These are phyloP conservation scores for Sphaerodactylus townsendi DNA, from an alignment of 2,113 vertebrate species.

Conservation along the genomic window DNA sequence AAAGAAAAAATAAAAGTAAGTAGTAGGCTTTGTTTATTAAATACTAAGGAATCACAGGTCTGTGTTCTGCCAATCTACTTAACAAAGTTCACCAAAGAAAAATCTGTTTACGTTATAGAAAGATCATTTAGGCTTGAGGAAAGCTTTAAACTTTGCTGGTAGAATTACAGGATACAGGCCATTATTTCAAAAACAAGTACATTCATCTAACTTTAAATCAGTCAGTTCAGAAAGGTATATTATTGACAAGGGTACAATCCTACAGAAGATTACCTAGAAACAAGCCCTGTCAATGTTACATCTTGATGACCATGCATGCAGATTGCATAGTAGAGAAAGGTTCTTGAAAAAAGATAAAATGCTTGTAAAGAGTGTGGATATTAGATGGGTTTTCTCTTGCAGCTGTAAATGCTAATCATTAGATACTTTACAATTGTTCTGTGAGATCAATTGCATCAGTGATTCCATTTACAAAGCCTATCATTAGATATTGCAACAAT, in stretches of 20 bases:
- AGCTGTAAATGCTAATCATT: not conserved
- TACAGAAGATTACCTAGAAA: too few species aligned
- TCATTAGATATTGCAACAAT: not conserved
- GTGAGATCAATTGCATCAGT: not conserved
- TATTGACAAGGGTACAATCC: too few species aligned
- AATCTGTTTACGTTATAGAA: too few species aligned
- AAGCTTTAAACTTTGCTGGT: too few species aligned
- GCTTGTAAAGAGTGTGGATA: not conserved
- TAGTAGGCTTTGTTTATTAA: not conserved
- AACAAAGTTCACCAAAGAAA: too few species aligned
- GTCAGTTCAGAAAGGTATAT: not conserved
- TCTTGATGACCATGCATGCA: not conserved
- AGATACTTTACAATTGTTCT: not conserved
- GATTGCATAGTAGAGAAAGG: not conserved
- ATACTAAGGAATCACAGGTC: too few species aligned
- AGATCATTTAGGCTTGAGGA: too few species aligned
- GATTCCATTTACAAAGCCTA: not conserved
- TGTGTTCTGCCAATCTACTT: too few species aligned
- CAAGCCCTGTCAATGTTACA: not conserved
- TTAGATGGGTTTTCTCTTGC: not conserved
- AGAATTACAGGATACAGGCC: too few species aligned
- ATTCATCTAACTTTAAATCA: not conserved
- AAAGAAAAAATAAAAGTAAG: not conserved
- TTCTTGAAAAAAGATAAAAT: not conserved
- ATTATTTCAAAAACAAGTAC: not conserved